phyloP scores from a whole-genome alignment of 2,113 vertebrate species.

The Synodontis membranacea region DNA sequence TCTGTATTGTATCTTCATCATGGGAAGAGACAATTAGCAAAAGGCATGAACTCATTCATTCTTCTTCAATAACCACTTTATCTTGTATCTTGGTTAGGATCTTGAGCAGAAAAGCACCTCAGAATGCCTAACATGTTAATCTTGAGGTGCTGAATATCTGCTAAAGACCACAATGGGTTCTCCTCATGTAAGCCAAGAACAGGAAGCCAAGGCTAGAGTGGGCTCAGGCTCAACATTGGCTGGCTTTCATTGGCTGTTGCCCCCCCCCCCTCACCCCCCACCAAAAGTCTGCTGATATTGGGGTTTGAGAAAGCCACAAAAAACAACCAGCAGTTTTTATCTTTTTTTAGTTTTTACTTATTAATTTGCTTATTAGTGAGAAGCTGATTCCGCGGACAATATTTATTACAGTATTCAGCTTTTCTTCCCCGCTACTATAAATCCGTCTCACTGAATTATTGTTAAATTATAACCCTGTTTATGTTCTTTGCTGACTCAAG shows the following conservation, averaged over 20 bases:
- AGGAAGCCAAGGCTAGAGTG: too few relatives aligned
- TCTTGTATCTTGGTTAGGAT: too few relatives aligned
- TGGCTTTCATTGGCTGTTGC: neutral
- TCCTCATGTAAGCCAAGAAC: too few relatives aligned
- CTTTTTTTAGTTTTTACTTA: neutral
- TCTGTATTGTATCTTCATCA: neutral
- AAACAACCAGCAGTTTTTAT: neutral
- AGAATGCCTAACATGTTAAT: neutral
- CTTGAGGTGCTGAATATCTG: too few relatives aligned
- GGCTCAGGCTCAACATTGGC: too few relatives aligned
- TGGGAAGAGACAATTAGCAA: neutral
- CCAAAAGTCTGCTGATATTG: neutral
- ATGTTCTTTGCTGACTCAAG: slow-evolving; percentile 18
- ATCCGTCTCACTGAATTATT: slow-evolving; percentile 14
- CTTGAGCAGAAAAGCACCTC: neutral
- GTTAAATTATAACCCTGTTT: slow-evolving; percentile 22
- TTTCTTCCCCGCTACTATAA: neutral
- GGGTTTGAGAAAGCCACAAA: neutral
- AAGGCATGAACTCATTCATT: neutral
- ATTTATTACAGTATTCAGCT: neutral
- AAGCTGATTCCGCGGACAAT: neutral
- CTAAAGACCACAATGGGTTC: too few relatives aligned
- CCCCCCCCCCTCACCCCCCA: too few relatives aligned
- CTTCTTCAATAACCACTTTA: neutral
- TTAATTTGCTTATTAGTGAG: neutral